phyloP scores from a whole-genome alignment of 2,888 invertebrate species.

The Epistrophe eligans region DNA sequence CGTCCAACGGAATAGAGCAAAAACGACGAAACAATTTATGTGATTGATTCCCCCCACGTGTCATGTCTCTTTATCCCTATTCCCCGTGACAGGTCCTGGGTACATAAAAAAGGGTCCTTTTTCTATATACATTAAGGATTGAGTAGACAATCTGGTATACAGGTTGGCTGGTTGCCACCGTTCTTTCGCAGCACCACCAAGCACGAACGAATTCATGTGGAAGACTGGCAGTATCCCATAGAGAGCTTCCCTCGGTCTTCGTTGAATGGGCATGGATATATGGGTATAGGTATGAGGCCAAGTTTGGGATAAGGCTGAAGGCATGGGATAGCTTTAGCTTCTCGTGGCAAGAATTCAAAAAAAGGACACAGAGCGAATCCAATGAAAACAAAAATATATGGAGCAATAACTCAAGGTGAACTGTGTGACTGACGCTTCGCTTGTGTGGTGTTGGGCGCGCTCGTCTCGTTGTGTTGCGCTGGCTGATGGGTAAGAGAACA shows the following conservation, averaged over 20 bases:
- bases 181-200: constrained; percentile 63
- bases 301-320: constrained; percentile 7
- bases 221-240: constrained; percentile 55
- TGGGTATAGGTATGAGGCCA: not conserved
- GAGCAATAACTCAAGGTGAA: constrained; percentile 76
- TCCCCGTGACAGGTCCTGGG: constrained; percentile 64
- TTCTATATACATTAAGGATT: constrained; percentile 14
- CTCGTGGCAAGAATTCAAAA: constrained; percentile 42
- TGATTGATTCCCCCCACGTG: constrained; percentile 76
- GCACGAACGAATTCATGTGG: constrained; percentile 68
- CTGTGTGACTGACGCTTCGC: constrained; percentile 68
- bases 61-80: constrained; percentile 68
- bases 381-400: constrained; percentile 75
- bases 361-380: constrained; percentile 65
- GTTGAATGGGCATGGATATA: not conserved
- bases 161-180: constrained; percentile 70
- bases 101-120: constrained; percentile 37
- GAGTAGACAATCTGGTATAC: constrained; percentile 68
- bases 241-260: constrained; percentile 27
- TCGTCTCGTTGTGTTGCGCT: not conserved
- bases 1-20: constrained; percentile 35
- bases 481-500: constrained; percentile 8
- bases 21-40: constrained; percentile 76
- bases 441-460: constrained; percentile 6
- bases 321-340: constrained; percentile 21